These are phyloP conservation scores for Stenopsyche tienmushanensis DNA, from an alignment of 1,140 invertebrate genomes.

Conservation along the genomic window DNA sequence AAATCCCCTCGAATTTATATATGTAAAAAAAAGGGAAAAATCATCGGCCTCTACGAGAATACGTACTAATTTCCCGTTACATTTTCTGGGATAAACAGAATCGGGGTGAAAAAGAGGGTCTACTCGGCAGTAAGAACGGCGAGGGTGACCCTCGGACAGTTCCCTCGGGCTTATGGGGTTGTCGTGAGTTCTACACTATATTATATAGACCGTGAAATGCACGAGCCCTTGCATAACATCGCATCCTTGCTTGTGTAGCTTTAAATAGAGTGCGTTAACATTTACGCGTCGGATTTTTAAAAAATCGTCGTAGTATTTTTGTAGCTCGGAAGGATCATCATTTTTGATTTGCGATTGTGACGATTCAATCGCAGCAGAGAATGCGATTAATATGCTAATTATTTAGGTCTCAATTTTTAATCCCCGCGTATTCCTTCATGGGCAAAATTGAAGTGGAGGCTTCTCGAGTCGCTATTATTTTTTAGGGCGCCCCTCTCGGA, in stretches of 20 bases:
- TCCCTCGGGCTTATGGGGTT: slow-evolving; percentile 14
- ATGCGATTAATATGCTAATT: too few relatives aligned
- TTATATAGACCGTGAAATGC: slow-evolving; percentile 32
- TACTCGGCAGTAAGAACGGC: slow-evolving; percentile 8
- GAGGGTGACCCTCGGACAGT: slow-evolving; percentile 28
- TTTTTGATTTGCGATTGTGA: background rate
- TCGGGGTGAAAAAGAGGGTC: slow-evolving; percentile 22
- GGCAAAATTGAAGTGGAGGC: background rate
- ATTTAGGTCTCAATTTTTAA: slow-evolving; percentile 8
- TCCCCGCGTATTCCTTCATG: too few relatives aligned
- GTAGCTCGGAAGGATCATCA: background rate
- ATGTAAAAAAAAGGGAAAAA: slow-evolving; percentile 14
- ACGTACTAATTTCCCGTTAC: slow-evolving; percentile 26
- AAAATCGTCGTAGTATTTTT: too few relatives aligned
- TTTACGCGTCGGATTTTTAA: too few relatives aligned
- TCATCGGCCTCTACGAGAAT: slow-evolving; percentile 16
- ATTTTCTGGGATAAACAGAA: slow-evolving; percentile 20
- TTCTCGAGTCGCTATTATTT: slow-evolving; percentile 12
- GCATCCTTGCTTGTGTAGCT: too few relatives aligned
- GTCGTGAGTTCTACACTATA: slow-evolving; percentile 29
- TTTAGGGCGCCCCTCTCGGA: background rate
- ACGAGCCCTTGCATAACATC: slow-evolving; percentile 29
- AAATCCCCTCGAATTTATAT: too few relatives aligned
- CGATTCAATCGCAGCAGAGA: too few relatives aligned
- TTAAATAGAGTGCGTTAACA: too few relatives aligned